A percentile compares a stretch with the other conserved stretches of the same genome.
phyloP scores from a whole-genome alignment of 1,140 invertebrate genomes.

The Pygmarrhopalites habei region DNA sequence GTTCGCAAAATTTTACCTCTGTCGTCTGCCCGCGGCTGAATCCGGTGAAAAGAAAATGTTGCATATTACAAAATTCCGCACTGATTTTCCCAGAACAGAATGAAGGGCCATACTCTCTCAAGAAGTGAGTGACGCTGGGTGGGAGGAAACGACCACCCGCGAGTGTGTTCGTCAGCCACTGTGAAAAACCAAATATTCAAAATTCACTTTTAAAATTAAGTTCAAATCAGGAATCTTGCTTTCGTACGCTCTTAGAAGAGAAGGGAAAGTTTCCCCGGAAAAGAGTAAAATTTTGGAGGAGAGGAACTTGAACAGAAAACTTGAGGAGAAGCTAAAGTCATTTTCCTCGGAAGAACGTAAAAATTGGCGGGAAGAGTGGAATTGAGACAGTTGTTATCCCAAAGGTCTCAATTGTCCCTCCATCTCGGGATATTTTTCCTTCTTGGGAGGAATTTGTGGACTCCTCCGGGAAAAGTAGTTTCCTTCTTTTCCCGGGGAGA shows the following conservation, averaged over 20 bases:
- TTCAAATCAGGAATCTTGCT: background rate
- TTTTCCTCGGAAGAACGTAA: too few species aligned
- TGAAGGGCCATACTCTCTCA: background rate
- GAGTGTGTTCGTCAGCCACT: background rate
- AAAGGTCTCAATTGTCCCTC: too few species aligned
- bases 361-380: too few species aligned
- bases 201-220: background rate
- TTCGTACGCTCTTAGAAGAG: slow-evolving; percentile 10
- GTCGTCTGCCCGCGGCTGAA: slow-evolving; percentile 46
- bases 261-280: too few species aligned
- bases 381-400: slow-evolving; percentile 43
- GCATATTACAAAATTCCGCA: slow-evolving; percentile 39
- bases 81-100: slow-evolving; percentile 27
- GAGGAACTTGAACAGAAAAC: too few species aligned
- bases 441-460: too few species aligned
- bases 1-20: slow-evolving; percentile 38
- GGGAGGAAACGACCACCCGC: background rate
- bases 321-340: too few species aligned
- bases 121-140: background rate
- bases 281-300: too few species aligned
- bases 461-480: too few species aligned
- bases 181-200: background rate
- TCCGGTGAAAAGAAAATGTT: slow-evolving; percentile 41
- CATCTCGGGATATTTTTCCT: too few species aligned
- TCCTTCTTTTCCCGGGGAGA: too few species aligned